Evolutionary conservation across 2,888 invertebrate genomes (phyloP).

Genomic region (Blera fallax): DNA sequence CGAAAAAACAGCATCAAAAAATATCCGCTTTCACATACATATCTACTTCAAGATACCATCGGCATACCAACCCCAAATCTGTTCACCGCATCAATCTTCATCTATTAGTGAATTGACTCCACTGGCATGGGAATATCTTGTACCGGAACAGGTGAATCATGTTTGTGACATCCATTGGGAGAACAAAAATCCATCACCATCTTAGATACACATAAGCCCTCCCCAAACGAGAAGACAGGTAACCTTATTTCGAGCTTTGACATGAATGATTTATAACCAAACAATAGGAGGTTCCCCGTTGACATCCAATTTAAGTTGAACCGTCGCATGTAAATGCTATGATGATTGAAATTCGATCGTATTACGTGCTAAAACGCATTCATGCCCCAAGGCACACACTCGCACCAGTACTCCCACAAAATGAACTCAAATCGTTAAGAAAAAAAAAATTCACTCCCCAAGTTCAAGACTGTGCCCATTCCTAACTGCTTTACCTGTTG

Average conservation of each 20-base stretch:
- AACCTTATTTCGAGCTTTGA: background rate
- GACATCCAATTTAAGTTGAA: constrained; percentile 33
- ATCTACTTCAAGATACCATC: too few species aligned
- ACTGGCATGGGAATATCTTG: background rate
- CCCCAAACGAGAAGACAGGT: too few species aligned
- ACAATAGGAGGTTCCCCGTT: background rate
- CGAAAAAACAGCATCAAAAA: background rate
- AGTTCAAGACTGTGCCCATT: constrained; percentile 23
- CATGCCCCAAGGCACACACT: background rate
- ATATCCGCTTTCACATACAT: background rate
- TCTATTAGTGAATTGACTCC: constrained; percentile 4
- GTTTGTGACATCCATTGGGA: background rate
- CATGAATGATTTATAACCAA: constrained; percentile 9
- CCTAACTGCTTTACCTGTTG: background rate
- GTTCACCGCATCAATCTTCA: constrained; percentile 15
- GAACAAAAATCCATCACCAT: background rate
- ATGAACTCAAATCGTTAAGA: background rate
- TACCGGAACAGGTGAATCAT: background rate
- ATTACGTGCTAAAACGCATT: constrained; percentile 29
- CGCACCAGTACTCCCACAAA: constrained; percentile 10
- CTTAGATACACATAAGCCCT: background rate
- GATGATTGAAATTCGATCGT: constrained; percentile 23
- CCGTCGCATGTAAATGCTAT: background rate
- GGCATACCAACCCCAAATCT: background rate
- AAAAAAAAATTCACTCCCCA: background rate